Conservation (phyloP, 1,140 invertebrate genomes). For the Drosophila ercepeae region DNA sequence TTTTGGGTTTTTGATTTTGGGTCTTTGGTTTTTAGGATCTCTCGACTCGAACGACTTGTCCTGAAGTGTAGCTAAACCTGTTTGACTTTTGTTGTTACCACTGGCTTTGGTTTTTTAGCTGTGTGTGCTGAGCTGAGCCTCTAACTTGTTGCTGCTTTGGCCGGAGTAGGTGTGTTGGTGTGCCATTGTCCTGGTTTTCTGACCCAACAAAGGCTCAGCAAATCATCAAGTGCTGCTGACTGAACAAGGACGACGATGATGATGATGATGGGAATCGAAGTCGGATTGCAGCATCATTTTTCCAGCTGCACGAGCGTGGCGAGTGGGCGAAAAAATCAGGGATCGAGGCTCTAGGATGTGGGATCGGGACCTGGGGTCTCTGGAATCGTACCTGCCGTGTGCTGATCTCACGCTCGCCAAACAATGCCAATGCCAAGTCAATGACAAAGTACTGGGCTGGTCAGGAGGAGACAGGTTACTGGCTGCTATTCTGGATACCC, state of each 20-base stretch:
- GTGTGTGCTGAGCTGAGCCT: conserved; percentile 41
- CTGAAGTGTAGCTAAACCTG: conserved; percentile 74
- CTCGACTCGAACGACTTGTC: conserved; percentile 21
- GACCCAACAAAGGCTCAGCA: conserved; percentile 64
- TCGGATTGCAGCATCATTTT: conserved; percentile 76
- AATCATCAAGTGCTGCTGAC: conserved; percentile 75
- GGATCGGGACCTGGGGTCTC: conserved; percentile 1
- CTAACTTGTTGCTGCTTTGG: conserved; percentile 54
- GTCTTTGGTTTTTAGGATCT: background rate
- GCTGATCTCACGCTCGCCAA: conserved; percentile 77
- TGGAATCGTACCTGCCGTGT: conserved; percentile 67
- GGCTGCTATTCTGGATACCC: conserved; percentile 4
- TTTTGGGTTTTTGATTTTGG: background rate
- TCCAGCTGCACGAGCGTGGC: conserved; percentile 78
- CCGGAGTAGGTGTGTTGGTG: conserved; percentile 33
- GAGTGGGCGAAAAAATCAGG: conserved; percentile 57
- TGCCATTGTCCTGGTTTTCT: conserved; percentile 52
- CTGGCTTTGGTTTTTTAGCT: conserved; percentile 43
- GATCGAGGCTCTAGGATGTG: background rate
- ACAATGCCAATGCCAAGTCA: conserved; percentile 50
- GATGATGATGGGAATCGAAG: conserved; percentile 59
- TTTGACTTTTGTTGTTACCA: conserved; percentile 74
- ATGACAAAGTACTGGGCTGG: conserved; percentile 68
- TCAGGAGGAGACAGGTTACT: conserved; percentile 31
- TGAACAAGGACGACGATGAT: conserved; percentile 6